Evolutionary conservation across 1,140 invertebrate genomes (phyloP), one percentile per base, ranked within the genome.

Genomic region (Brachionus plicatilis): DNA sequence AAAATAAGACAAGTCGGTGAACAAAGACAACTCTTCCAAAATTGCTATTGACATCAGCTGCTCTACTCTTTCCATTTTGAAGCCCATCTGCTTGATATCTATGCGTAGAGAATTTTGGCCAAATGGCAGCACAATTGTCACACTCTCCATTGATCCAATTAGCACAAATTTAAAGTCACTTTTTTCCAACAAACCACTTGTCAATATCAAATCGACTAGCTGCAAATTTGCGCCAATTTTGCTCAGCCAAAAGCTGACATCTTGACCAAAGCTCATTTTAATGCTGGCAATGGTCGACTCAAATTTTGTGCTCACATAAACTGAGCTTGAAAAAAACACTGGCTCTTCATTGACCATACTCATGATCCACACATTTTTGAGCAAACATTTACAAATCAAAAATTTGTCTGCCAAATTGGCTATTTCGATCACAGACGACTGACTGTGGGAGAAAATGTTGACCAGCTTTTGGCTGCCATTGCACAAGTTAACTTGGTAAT

Each of bases 61-160:
- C 14, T 68, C 66, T 14, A 68, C 12, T 29, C n/a, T 68, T 68
- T 68, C 66, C 11, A 68, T 37, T 33, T 68, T 68, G 33, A 68
- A 68, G 7, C 27, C 27, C 37, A 68, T 37, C 11, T 68, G 66
- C 33, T 12, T 29, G 29, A 37, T 12, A 6, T 68, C 7, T 5
- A 68, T 33, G 12, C 1, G 12, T 6, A 68, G 9, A 41, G 4
- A 6, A 17, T 68, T 33, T 24, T 29, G 3, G 14, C 41, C 27
- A 17, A 68, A 68, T 0, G 66, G 17, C 9, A 75, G 17, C 41
- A 43, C 1, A 24, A 75, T 43, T n/a, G 24, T 20, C n/a, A 43
- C 41, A 12, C 45, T 75, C 6, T 75, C 70, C 70, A 75, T 75
- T 20, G 70, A 75, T 75, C 41, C 66, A n/a, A 68, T 68, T 14